Base-by-base conservation (phyloP, 2,797 vertebrate species). In the Xerus rutilus region DNA sequence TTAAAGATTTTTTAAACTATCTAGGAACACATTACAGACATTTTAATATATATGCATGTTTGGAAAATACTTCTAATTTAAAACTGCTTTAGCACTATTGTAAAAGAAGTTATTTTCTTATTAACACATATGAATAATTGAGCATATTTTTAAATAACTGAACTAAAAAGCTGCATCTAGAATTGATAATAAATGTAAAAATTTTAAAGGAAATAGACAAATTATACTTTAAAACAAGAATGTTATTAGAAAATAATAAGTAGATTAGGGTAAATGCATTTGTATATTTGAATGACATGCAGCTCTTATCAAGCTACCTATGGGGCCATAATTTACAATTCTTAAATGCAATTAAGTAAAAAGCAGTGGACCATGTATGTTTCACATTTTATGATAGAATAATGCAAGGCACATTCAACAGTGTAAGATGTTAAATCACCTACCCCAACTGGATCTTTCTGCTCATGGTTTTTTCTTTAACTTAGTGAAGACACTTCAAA, bases 61-160 rank as follows among this genome's bases (percentile, higher is more conserved):
- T 93, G 30, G 9, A 89, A 64, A 91, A 90, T 94, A 74, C 57
- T 85, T 95, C 49, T 93, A 92, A 91, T 90, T 92, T 79, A 94
- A 23, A 91, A 81, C 35, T 83, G 49, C 23, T 92, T 96, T 83
- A 73, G 9, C 45, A 96, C 15, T 52, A 52, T 14, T 64, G 3
- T 64, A 64, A 86, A 70, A 91, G 86, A 13, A 93, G 25, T 72
- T 91, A 47, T 73, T 93, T 93, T 83, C 69, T 84, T 54, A 57
- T 86, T 86, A 90, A 86, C 35, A 92, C 65, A 69, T 89, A 62
- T 94, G 35, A 95, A 77, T 92, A 96, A 89, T 87, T 96, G 49
- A 97, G 39, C 20, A 49, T 95, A n/a, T 76, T 59, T 94, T 97
- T 94, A 97, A 97, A 93, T 97, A n/a, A 95, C 70, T 91, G 52